These are phyloP conservation scores for Hypotaenidia okinawae DNA, from an alignment of 2,797 vertebrate species.

Conservation along the genomic window DNA sequence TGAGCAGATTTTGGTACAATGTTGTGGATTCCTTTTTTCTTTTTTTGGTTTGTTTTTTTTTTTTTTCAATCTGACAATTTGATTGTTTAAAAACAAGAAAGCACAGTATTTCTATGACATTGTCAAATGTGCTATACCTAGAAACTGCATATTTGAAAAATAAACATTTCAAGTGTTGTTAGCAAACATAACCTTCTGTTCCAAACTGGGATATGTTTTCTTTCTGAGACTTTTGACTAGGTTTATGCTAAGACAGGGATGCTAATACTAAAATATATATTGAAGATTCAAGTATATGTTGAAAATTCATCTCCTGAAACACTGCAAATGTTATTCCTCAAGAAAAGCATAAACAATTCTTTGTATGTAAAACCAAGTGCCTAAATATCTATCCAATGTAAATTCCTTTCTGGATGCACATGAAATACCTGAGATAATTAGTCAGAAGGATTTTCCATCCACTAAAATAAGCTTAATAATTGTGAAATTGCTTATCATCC, in stretches of 20 bases:
- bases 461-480: background rate
- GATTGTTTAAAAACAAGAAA: background rate
- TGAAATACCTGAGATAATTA: background rate
- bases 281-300: background rate
- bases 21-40: background rate
- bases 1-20: background rate
- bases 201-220: background rate
- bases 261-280: background rate
- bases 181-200: background rate
- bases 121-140: background rate
- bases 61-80: background rate
- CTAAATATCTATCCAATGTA: background rate
- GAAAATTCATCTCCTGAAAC: background rate
- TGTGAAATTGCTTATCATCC: background rate
- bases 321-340: background rate
- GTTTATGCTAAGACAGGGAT: background rate
- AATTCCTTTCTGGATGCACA: background rate
- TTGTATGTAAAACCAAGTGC: background rate
- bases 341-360: background rate
- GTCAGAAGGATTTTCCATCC: background rate
- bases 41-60: no score
- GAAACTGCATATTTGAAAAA: background rate
- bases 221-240: background rate
- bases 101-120: background rate
- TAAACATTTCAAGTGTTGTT: constrained; percentile 7